Percentiles rank a stretch among this genome's conserved stretches.
Conservation (phyloP, 2,888 invertebrate genomes). For the Petrolisthes manimaculis region DNA sequence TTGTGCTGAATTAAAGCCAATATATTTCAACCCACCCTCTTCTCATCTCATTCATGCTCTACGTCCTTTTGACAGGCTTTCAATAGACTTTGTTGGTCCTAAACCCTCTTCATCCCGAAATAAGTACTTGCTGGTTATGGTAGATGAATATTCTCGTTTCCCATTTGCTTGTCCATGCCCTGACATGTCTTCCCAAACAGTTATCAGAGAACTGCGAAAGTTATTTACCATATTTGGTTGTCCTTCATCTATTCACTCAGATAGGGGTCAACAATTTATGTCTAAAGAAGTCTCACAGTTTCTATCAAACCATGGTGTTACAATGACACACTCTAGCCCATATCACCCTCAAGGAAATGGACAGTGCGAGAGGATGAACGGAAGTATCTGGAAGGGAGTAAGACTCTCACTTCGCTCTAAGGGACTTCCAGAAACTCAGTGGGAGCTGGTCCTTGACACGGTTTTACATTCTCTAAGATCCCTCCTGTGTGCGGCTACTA, state of each 20-base stretch:
- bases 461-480: neutral
- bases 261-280: neutral
- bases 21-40: conserved; percentile 17
- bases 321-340: neutral
- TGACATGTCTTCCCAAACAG: neutral
- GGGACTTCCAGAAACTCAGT: neutral
- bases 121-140: neutral
- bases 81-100: no score
- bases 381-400: conserved; percentile 2
- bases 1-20: conserved; percentile 54
- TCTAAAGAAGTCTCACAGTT: neutral
- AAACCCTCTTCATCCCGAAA: neutral
- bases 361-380: neutral
- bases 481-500: conserved; percentile 2
- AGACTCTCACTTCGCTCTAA: neutral
- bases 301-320: neutral
- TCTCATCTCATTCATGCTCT: neutral
- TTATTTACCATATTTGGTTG: conserved; percentile 3
- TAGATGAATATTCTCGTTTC: neutral
- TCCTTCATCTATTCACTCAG: neutral
- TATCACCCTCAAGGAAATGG: conserved; percentile 13
- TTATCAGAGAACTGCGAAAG: neutral
- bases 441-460: neutral
- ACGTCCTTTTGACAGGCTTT: neutral
- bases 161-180: no score